Evolutionary conservation across 2,113 vertebrate genomes (phyloP), one percentile per base, ranked within the genome.

Genomic region (Galeopterus variegatus): DNA sequence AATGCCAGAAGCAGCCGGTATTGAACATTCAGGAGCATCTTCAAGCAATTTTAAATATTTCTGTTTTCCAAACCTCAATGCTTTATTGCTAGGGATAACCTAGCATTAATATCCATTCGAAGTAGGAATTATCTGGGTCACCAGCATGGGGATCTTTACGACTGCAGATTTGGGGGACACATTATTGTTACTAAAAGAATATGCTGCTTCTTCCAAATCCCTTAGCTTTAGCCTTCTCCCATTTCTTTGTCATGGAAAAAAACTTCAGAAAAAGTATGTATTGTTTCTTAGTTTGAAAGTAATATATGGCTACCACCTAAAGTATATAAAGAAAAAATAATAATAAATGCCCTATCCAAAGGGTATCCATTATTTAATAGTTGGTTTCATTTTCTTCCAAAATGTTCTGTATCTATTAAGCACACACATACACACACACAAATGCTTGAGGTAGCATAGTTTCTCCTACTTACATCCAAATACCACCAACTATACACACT

Each of bases 211-310:
- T 82, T 94, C 9, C 58, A 76, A 67, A 54, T 65, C 48, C 41
- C 31, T 96, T 90, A 12, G 24, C 15, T 93, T 95, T 75, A 50
- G 24, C 19, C 17, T 91, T 88, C 31, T 77, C 18, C 10, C 26
- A 56, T 92, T 75, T 91, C 19, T 75, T 91, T 15, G 79, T 91
- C 19, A 31, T 36, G 14, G 33, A 41, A 77, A 33, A 48, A 88
- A 28, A 5, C 17, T 36, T 80, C 15, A 48, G 45, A 65, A 50
- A 87, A 21, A 17, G 88, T 72, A 23, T 24, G 24, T 70, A 28
- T 28, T 76, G 79, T 81, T 82, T 89, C 45, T 79, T 90, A 54
- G 88, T 64, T 94, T 75, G 58, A 85, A 94, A 94, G 52, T 80
- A 90, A 65, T 64, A 8, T 52, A 41, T 10, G 41, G n/a, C 28